phyloP scores from a whole-genome alignment of 2,797 vertebrate species.

The Scyliorhinus canicula region DNA sequence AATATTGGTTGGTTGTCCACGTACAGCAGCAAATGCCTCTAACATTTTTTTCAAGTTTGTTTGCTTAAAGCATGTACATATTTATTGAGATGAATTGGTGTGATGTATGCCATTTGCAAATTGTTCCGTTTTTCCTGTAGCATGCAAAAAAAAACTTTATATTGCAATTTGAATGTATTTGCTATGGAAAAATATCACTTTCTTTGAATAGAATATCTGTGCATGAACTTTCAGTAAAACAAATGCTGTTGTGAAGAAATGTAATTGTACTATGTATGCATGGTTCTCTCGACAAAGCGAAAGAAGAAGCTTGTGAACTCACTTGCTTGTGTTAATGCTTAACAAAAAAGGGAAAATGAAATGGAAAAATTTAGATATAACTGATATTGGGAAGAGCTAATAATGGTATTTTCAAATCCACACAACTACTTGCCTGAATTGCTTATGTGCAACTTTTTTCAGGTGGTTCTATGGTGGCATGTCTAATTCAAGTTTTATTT shows the following conservation, averaged over 20 bases:
- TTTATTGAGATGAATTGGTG: not conserved
- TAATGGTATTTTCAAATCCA: not conserved
- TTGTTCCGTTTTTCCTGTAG: not conserved
- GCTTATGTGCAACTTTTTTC: not conserved
- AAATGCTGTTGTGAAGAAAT: not conserved
- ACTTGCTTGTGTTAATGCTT: not conserved
- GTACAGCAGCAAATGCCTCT: not conserved
- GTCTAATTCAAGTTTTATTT: not conserved
- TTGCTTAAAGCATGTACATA: not conserved
- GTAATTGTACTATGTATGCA: not conserved
- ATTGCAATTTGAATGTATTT: not conserved
- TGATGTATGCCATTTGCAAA: not conserved
- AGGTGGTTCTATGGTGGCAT: not conserved
- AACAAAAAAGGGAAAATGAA: not conserved
- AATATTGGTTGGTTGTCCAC: constrained; percentile 13
- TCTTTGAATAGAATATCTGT: not conserved
- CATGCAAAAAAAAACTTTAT: not conserved
- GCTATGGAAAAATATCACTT: not conserved
- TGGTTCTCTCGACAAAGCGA: not conserved
- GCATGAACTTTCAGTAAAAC: not conserved
- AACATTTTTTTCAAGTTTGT: not conserved
- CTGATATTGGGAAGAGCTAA: not conserved
- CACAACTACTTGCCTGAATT: not conserved
- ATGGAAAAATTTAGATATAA: not conserved
- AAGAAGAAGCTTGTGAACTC: not conserved